phyloP scores from a whole-genome alignment of 2,888 invertebrate genomes.

The Xanthia togata region DNA sequence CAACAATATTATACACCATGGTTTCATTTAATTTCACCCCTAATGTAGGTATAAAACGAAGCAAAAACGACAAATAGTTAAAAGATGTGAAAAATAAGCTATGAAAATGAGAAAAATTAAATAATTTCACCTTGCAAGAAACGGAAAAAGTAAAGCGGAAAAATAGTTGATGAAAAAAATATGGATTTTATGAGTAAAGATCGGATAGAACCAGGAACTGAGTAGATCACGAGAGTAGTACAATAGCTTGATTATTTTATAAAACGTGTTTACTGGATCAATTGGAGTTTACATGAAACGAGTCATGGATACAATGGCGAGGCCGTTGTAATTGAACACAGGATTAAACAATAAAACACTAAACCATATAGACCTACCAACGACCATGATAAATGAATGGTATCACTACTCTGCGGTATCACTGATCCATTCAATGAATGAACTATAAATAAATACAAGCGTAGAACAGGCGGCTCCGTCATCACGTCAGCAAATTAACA shows the following conservation, averaged over 20 bases:
- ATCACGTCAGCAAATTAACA: not conserved
- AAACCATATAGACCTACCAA: conserved; percentile 33
- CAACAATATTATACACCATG: no score
- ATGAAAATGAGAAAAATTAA: not conserved
- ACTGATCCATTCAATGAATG: conserved; percentile 34
- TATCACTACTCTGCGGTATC: conserved; percentile 11
- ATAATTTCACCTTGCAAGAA: not conserved
- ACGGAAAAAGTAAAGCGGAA: not conserved
- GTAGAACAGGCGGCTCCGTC: not conserved
- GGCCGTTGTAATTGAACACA: conserved; percentile 62
- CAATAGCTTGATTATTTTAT: conserved; percentile 17
- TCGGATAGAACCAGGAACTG: not conserved
- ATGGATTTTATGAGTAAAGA: not conserved
- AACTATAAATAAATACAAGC: conserved; percentile 42
- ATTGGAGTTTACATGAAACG: conserved; percentile 58
- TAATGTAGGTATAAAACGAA: no score
- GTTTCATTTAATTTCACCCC: no score
- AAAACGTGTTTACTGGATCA: conserved; percentile 27
- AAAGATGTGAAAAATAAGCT: not conserved
- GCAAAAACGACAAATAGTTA: not conserved
- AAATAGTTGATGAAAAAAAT: not conserved
- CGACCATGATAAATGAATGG: conserved; percentile 42
- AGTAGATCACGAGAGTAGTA: conserved; percentile 1
- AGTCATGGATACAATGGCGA: conserved; percentile 52
- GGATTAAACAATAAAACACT: conserved; percentile 65